Evolutionary conservation across 2,888 invertebrate species (phyloP).

Genomic region (Coelinius sp.): DNA sequence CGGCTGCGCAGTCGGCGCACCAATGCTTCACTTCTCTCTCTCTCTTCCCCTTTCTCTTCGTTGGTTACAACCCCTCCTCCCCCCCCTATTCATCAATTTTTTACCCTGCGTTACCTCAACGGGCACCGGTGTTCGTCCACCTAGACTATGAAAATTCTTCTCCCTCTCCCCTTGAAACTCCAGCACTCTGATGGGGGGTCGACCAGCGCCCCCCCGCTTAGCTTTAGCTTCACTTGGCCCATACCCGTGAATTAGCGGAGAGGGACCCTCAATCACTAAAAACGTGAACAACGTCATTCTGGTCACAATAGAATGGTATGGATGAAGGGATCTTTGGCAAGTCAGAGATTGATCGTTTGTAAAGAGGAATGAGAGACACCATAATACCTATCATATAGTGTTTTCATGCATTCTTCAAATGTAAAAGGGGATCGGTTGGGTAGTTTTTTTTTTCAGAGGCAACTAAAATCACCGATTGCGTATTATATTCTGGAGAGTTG

Average conservation of each 20-base stretch:
- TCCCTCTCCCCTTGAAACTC: slow-evolving; percentile 43
- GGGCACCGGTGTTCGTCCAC: slow-evolving; percentile 25
- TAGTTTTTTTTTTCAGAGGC: neutral
- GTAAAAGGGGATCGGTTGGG: neutral
- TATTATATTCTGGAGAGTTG: neutral
- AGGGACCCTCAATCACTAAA: slow-evolving; percentile 45
- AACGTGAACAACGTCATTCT: neutral
- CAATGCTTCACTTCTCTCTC: neutral
- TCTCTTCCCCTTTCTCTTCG: slow-evolving; percentile 20
- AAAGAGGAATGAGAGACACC: neutral
- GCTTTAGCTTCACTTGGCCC: too few species aligned
- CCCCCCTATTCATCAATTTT: slow-evolving; percentile 21
- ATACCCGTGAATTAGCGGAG: slow-evolving; percentile 24
- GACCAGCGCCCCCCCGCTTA: slow-evolving; percentile 16
- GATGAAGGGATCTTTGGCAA: neutral
- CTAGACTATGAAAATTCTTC: neutral
- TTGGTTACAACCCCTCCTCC: slow-evolving; percentile 30
- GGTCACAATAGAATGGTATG: neutral
- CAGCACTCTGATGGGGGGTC: slow-evolving; percentile 7
- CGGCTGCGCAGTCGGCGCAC: slow-evolving; percentile 53
- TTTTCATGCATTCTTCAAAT: neutral
- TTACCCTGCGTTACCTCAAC: slow-evolving; percentile 40
- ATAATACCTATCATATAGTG: neutral
- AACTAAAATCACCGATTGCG: neutral
- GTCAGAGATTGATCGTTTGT: slow-evolving; percentile 3